Base-by-base conservation (phyloP, 2,113 vertebrate genomes). In the Protobothrops flavoviridis region DNA sequence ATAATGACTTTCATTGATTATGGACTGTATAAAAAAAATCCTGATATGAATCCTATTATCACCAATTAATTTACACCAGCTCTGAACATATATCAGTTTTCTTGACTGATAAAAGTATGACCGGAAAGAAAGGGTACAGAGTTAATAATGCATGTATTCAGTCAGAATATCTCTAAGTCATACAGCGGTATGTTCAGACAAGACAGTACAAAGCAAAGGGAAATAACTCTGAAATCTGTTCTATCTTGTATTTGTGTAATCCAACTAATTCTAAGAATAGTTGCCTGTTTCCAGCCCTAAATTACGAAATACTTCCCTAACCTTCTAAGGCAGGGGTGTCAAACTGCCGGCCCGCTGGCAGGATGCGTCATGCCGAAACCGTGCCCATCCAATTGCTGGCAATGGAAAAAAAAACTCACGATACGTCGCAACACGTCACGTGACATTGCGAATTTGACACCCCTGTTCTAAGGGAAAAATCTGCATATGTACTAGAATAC, bases 101-200 rank as follows among this genome's bases (percentile, higher is more conserved):
- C 43, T 96, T 94, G 94, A 93, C 96, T 95, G 50, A 1, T 10
- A 94, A 95, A 81, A 93, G 15, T 59, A 50, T 23, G 85, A 94
- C 95, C 50, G 74, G 91, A 87, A 56, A 94, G 87, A 95, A 90
- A 88, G 95, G 95, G 96, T 74, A 93, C 88, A 90, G 91, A 85
- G 88, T 48, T 96, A 93, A 95, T 93, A 90, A 95, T 59, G 39
- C 91, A 90, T 20, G 15, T 13, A 9, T 57, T 95, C 87, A 93
- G 6, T 1, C 90, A 90, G 90, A 93, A 53, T 94, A 48, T 91
- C 90, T 87, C 61, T 90, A 5, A 94, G 55, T n/a, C 91, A 93
- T 88, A 94, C 89, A 94, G 95, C 92, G 94, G 89, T 57, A 86
- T 87, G 11, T 39, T 88, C 69, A 52, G 33, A 43, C 74, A 81